These are phyloP conservation scores for Bergia puertoricense DNA, from an alignment of 92 coral and sea anemone species.

Conservation along the genomic window DNA sequence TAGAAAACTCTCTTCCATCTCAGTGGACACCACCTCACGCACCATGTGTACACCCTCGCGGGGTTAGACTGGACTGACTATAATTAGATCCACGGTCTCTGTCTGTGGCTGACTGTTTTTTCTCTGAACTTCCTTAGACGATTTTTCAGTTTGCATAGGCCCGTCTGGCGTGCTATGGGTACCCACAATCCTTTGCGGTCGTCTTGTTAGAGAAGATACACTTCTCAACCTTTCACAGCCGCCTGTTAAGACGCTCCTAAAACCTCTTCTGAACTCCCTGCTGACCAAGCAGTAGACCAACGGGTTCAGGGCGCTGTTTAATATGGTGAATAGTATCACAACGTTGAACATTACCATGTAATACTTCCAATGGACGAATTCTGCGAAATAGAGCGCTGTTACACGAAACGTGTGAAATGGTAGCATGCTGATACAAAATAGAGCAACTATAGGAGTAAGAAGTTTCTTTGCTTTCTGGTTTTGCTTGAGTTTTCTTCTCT, in stretches of 20 bases:
- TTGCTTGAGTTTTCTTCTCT: slow-evolving; percentile 28
- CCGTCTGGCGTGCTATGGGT: background rate
- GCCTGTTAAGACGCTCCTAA: slow-evolving; percentile 12
- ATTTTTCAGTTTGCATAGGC: background rate
- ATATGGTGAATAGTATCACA: slow-evolving; percentile 23
- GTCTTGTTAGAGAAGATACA: background rate
- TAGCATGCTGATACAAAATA: slow-evolving; percentile 22
- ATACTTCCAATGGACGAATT: slow-evolving; percentile 15
- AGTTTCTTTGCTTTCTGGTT: slow-evolving; percentile 30
- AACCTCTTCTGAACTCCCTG: slow-evolving; percentile 25
- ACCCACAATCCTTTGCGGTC: background rate
- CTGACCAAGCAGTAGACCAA: slow-evolving; percentile 37
- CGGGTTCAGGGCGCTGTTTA: slow-evolving; percentile 32
- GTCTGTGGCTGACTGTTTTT: background rate
- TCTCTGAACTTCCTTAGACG: background rate
- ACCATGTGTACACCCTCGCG: background rate
- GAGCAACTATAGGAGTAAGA: slow-evolving; percentile 23
- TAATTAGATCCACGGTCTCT: background rate
- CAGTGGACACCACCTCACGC: no score
- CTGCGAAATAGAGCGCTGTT: background rate
- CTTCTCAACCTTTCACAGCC: background rate
- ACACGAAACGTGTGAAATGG: slow-evolving; percentile 30
- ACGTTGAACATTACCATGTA: slow-evolving; percentile 30
- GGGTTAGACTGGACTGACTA: slow-evolving; percentile 31
- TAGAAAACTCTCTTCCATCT: no score